Evolutionary conservation across 2,888 invertebrate genomes (phyloP), one percentile per base, ranked within the genome.

Genomic region (Meiosimyza decipiens): DNA sequence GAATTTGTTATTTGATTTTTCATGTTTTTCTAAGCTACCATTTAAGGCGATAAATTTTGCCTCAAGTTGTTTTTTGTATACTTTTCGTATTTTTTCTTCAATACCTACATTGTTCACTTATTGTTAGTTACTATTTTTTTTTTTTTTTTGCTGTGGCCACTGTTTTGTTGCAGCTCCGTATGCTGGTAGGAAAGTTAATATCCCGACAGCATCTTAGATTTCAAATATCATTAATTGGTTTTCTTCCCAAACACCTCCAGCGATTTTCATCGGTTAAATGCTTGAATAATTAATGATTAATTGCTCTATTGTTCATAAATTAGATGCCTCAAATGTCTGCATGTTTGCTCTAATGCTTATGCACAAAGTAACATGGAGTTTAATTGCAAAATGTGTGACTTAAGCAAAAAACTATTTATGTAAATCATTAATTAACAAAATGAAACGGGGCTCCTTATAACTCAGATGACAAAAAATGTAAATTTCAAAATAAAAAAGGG

Each of bases 221-320:
- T 72, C 73, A 73, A 66, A 75, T 74, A 72, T 73, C 72, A 75
- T 71, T 77, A 77, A 78, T 78, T 76, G 75, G 71, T 73, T 77
- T 78, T 74, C 75, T 72, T 70, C 75, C 71, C 74, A 81, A 78
- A 77, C 78, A 77, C 79, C 78, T 77, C 76, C 54, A 76, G 77
- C 76, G 72, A 74, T 77, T 77, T 75, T 76, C 74, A 71, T 18
- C 49, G 49, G 4, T 18, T 69, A 74, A 70, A 74, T 74, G 74
- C 76, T 71, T 71, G 73, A 72, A 76, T 82, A 80, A 80, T 82
- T 80, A 81, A 81, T 84, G 82, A 83, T 81, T 81, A 82, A 84
- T 84, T 78, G 77, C 77, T 78, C 81, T 82, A 81, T 52, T 60
- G 11, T 40, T 47, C 33, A 57, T 49, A 55, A 57, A 82, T 81